Evolutionary conservation across 2,113 vertebrate species (phyloP).

Genomic region (Oncorhynchus tshawytscha): DNA sequence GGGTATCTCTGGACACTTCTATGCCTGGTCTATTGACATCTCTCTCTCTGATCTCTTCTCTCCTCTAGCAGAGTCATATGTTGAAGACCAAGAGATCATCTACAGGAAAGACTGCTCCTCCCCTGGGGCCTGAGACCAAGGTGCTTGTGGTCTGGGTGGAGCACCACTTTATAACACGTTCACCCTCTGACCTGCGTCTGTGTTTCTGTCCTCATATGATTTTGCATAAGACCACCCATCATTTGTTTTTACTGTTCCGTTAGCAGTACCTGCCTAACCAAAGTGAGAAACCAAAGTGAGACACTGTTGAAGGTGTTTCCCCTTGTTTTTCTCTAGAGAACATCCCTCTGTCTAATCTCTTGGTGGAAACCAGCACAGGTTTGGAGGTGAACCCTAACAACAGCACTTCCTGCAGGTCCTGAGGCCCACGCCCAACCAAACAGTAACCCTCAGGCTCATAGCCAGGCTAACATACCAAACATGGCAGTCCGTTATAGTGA

Average conservation of each 20-base stretch:
- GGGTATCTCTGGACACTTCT: too few relatives aligned
- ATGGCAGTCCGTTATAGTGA: too few relatives aligned
- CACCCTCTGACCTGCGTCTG: not conserved
- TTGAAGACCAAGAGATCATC: conserved; percentile 85
- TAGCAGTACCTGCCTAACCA: too few relatives aligned
- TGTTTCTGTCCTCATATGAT: not conserved
- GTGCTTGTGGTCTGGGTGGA: conserved; percentile 96
- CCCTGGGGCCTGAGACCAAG: conserved; percentile 92
- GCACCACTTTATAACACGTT: conserved; percentile 65
- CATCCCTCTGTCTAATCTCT: conserved; percentile 90
- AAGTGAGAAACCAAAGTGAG: too few relatives aligned
- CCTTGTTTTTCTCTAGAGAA: conserved; percentile 76
- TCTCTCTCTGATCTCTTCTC: not conserved
- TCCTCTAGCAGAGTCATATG: conserved; percentile 82
- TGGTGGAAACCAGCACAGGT: conserved; percentile 91
- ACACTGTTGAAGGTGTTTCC: not conserved
- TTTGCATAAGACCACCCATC: not conserved
- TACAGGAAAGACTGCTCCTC: conserved; percentile 85
- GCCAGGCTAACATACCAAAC: too few relatives aligned
- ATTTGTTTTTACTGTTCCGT: too few relatives aligned
- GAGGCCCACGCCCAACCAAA: not conserved
- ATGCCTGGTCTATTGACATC: too few relatives aligned
- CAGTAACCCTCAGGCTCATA: not conserved
- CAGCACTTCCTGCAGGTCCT: conserved; percentile 86
- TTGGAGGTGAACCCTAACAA: conserved; percentile 83